Percentiles rank a stretch among this genome's conserved stretches.
phyloP scores from a whole-genome alignment of 2,797 vertebrate species.

The Podargus strigoides region DNA sequence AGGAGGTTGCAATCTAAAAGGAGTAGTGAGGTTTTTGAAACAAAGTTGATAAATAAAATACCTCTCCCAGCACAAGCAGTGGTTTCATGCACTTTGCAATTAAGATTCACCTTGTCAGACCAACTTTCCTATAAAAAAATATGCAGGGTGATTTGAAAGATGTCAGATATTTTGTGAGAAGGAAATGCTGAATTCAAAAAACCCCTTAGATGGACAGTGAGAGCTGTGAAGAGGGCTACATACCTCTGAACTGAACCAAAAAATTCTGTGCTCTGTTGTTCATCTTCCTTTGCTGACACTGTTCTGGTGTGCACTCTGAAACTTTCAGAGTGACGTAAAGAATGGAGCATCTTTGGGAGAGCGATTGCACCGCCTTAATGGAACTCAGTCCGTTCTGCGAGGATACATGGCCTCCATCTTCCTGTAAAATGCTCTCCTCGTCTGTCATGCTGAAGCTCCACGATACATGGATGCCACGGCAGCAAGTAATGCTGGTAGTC shows the following conservation, averaged over 20 bases:
- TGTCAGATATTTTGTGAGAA: not conserved
- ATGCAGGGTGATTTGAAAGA: not conserved
- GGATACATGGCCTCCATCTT: not conserved
- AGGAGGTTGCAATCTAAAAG: not conserved
- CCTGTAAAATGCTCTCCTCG: not conserved
- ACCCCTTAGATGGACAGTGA: not conserved
- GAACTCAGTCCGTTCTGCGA: not conserved
- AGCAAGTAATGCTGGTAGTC: not conserved
- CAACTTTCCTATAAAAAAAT: not conserved
- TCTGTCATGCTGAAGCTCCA: not conserved
- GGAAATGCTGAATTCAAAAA: not conserved
- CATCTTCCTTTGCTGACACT: not conserved
- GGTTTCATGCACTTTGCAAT: not conserved
- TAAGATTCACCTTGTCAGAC: not conserved
- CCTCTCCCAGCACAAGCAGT: not conserved
- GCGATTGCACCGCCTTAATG: not conserved
- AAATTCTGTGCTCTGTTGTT: not conserved
- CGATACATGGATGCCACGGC: fast-evolving
- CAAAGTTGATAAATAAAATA: not conserved
- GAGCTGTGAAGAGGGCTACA: not conserved
- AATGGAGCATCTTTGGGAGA: not conserved
- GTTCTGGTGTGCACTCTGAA: not conserved
- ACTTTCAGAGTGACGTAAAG: not conserved
- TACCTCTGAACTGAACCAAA: not conserved
- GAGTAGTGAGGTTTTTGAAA: not conserved